Evolutionary conservation across 2,797 vertebrate species (phyloP).

Genomic region (Halcyon leucocephala): DNA sequence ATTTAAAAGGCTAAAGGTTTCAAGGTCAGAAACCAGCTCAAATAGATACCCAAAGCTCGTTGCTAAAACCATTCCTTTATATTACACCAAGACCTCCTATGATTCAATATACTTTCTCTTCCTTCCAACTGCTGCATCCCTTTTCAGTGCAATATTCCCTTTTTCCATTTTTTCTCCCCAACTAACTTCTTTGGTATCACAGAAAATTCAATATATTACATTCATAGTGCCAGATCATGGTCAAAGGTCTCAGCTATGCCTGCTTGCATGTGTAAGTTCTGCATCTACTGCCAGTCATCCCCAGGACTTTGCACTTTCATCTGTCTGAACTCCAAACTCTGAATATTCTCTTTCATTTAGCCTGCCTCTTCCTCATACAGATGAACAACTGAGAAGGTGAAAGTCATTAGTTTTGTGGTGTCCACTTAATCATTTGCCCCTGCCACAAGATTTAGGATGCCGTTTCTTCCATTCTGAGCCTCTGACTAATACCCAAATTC

Average conservation of each 20-base stretch:
- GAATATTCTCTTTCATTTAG: neutral
- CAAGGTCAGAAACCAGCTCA: neutral
- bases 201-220: neutral
- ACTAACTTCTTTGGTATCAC: neutral
- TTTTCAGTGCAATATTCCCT: neutral
- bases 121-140: neutral
- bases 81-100: neutral
- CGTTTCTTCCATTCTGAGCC: neutral
- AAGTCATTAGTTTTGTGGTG: neutral
- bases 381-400: neutral
- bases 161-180: neutral
- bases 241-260: neutral
- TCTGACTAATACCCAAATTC: neutral
- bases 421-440: neutral
- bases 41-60: neutral
- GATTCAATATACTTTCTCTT: neutral
- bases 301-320: neutral
- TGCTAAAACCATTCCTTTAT: neutral
- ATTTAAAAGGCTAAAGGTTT: neutral
- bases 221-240: neutral
- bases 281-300: neutral
- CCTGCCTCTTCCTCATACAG: neutral
- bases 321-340: neutral
- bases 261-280: neutral
- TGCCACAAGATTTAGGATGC: neutral